Conservation (phyloP, 2,888 invertebrate species). For the Pristionchus entomophagus region DNA sequence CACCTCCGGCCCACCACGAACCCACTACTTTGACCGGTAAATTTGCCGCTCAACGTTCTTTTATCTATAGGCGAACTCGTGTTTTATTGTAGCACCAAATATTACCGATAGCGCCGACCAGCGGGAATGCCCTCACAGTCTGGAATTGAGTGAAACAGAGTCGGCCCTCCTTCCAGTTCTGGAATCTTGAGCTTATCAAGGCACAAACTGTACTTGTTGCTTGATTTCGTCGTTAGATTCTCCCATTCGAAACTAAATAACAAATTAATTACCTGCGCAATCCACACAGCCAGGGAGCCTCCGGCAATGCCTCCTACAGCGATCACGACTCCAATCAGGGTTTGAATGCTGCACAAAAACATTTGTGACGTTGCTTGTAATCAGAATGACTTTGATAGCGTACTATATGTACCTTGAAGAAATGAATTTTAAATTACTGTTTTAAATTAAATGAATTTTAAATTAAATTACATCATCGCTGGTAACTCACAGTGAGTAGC, state of each 20-base stretch:
- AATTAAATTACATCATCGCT: background rate
- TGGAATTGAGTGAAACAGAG: background rate
- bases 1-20: no score
- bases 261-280: conserved; percentile 27
- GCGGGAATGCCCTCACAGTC: background rate
- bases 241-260: no score
- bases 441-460: no score
- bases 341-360: background rate
- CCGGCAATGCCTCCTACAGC: background rate
- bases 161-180: conserved; percentile 24
- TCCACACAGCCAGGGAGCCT: background rate
- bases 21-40: no score
- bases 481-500: background rate
- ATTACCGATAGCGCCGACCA: background rate
- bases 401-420: no score
- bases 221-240: no score
- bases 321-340: background rate
- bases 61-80: background rate
- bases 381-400: no score
- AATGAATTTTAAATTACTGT: no score
- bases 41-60: no score
- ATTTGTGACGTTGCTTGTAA: no score
- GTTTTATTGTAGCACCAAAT: background rate
- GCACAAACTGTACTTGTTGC: no score
- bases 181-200: no score